Conservation (phyloP, 2,888 invertebrate species). For the Tortricodes alternella region DNA sequence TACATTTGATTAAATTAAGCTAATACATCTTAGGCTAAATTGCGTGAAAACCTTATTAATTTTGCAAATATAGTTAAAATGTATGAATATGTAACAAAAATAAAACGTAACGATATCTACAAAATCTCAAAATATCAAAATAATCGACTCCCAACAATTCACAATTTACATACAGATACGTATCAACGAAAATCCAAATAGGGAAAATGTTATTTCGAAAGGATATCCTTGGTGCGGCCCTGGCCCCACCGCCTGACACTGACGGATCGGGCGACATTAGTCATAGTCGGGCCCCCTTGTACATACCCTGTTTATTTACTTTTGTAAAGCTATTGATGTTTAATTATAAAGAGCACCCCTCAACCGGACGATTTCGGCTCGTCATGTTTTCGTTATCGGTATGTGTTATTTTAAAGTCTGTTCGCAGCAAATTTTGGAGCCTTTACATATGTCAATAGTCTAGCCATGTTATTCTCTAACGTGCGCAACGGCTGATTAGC, state of each 20-base stretch:
- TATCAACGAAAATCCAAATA: constrained; percentile 59
- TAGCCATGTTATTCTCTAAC: too few species aligned
- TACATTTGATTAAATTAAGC: too few species aligned
- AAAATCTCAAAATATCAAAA: constrained; percentile 23
- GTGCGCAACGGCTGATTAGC: too few species aligned
- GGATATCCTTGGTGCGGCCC: constrained; percentile 71
- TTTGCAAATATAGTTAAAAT: too few species aligned
- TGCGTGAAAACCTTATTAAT: too few species aligned
- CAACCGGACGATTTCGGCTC: constrained; percentile 72
- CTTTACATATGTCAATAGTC: neutral
- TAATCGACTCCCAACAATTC: constrained; percentile 47
- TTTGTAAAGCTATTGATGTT: constrained; percentile 83
- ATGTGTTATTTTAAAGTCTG: constrained; percentile 46
- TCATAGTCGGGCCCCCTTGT: constrained; percentile 83
- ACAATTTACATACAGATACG: constrained; percentile 74
- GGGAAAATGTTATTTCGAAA: constrained; percentile 77
- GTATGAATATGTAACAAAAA: too few species aligned
- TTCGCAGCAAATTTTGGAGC: constrained; percentile 14
- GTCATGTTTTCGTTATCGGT: constrained; percentile 62
- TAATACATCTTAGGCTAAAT: too few species aligned
- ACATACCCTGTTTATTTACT: constrained; percentile 81
- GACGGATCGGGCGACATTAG: constrained; percentile 87
- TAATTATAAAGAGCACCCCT: constrained; percentile 78
- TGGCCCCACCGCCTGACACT: constrained; percentile 83
- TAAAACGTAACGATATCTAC: neutral